These are phyloP conservation scores for Tangara arthus DNA, from an alignment of 2,797 vertebrate genomes.

Conservation along the genomic window DNA sequence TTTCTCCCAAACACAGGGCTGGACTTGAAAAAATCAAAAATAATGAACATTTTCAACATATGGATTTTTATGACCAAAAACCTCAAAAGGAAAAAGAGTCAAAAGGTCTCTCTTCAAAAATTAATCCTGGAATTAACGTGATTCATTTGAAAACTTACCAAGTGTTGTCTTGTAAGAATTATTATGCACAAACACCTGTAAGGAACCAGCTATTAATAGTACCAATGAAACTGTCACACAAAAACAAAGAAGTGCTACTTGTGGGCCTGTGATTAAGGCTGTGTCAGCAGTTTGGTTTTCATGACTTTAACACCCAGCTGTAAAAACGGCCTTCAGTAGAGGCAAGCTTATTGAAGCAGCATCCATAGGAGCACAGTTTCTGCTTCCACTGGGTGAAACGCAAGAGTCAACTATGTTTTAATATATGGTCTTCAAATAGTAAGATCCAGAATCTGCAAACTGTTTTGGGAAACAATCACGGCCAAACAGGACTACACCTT, in stretches of 20 bases:
- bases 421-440: neutral
- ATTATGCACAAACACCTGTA: neutral
- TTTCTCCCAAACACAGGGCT: neutral
- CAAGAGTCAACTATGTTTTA: neutral
- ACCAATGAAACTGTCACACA: neutral
- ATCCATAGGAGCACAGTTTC: neutral
- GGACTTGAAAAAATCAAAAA: neutral
- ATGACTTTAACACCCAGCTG: constrained; percentile 24
- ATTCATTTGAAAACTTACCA: constrained; percentile 18
- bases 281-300: constrained; percentile 45
- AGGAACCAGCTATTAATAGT: neutral
- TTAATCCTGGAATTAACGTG: neutral
- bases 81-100: neutral
- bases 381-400: neutral
- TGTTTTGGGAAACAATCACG: neutral
- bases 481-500: neutral
- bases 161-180: neutral
- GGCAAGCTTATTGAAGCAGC: neutral
- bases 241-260: constrained; percentile 39
- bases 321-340: neutral
- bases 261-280: neutral
- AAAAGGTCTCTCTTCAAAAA: constrained; percentile 1
- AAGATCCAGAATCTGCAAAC: neutral
- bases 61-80: constrained; percentile 20
- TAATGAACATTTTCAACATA: constrained; percentile 10